Evolutionary conservation across 2,888 invertebrate species (phyloP).

Genomic region (Ormyrus rosae): DNA sequence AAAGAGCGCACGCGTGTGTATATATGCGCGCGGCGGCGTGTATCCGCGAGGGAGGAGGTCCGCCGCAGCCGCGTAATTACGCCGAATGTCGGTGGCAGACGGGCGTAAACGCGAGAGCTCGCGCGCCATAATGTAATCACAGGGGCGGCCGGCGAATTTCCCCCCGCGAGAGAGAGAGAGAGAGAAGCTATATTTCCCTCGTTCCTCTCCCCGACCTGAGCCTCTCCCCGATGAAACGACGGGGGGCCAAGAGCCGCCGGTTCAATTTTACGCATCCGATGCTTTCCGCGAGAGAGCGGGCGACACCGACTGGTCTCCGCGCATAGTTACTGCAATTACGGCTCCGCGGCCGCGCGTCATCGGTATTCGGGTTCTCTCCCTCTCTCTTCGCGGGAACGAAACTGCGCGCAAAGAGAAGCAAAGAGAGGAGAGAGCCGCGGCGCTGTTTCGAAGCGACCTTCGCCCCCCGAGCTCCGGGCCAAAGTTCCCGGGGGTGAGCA

Average conservation of each 20-base stretch:
- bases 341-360: constrained; percentile 15
- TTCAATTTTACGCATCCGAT: constrained; percentile 35
- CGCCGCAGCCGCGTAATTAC: constrained; percentile 51
- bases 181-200: background rate
- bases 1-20: background rate
- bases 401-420: too few species aligned
- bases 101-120: constrained; percentile 24
- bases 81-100: constrained; percentile 53
- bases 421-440: too few species aligned
- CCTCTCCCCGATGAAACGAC: too few species aligned
- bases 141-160: background rate
- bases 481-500: too few species aligned
- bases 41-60: too few species aligned
- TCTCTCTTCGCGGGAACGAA: too few species aligned
- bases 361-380: background rate
- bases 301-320: background rate
- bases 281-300: constrained; percentile 17
- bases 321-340: constrained; percentile 33
- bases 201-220: too few species aligned
- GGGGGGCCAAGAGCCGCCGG: constrained; percentile 16
- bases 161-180: constrained; percentile 35
- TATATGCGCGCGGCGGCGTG: background rate
- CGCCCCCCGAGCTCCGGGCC: too few species aligned
- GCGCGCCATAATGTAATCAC: constrained; percentile 58
- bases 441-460: too few species aligned